Percentiles rank a stretch among this genome's conserved stretches.
These are phyloP conservation scores for Entomobrya multifasciata DNA, from an alignment of 2,888 invertebrate genomes.

Conservation along the genomic window DNA sequence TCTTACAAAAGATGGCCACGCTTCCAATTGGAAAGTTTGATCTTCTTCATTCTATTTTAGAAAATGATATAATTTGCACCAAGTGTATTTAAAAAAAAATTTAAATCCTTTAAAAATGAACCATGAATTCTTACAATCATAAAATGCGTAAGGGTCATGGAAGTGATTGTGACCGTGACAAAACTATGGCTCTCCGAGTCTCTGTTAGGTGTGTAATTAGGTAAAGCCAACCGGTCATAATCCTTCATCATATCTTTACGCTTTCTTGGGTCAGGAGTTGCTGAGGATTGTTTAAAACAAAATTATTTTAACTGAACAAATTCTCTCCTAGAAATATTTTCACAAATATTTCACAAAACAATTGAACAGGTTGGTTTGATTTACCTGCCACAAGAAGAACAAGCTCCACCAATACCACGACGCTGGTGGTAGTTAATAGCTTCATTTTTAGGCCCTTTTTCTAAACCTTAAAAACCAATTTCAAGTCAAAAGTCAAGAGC, in stretches of 20 bases:
- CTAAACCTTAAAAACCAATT: not conserved
- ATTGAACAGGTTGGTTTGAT: too few species aligned
- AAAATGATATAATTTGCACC: not conserved
- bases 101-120: too few species aligned
- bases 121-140: conserved; percentile 76
- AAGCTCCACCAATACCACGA: not conserved
- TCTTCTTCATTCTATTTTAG: conserved; percentile 75
- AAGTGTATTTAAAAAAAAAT: too few species aligned
- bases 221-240: conserved; percentile 76
- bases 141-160: conserved; percentile 74
- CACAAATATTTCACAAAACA: too few species aligned
- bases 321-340: too few species aligned
- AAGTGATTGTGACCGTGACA: conserved; percentile 73
- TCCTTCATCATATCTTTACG: conserved; percentile 64
- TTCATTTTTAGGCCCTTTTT: not conserved
- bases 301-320: too few species aligned
- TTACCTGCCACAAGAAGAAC: not conserved
- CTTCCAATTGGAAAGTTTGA: conserved; percentile 77
- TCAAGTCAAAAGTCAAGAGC: not conserved
- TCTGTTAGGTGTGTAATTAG: conserved; percentile 58
- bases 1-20: conserved; percentile 77
- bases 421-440: not conserved
- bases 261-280: conserved; percentile 76
- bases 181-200: conserved; percentile 39
- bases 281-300: too few species aligned